Base-by-base conservation (phyloP, 2,888 invertebrate genomes). In the Phalera bucephala region DNA sequence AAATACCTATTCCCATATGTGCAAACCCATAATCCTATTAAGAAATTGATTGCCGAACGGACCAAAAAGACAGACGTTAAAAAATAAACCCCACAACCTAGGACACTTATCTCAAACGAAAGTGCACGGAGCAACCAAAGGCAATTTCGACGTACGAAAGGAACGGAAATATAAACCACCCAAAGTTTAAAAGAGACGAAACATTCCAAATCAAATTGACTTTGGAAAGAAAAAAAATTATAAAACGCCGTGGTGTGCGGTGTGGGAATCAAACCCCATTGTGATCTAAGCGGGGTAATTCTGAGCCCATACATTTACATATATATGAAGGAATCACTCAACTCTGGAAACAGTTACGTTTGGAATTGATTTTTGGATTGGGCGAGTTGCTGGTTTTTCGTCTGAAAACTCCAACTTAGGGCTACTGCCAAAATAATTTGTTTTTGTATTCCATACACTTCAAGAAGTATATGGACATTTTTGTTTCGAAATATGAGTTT, bases 291-390 rank as follows among this genome's bases (percentile, higher is more conserved):
- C 51, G 55, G 58, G 63, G 64, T 65, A 70, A 72, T 70, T 63
- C 57, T 37, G 67, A 58, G 70, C 72, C 72, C 71, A 57, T 55
- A 52, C 69, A 79, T 80, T 80, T 71, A 74, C 79, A 80, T 80
- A 77, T 80, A 80, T 80, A 80, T 80, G 79, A 80, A 75, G 76
- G 61, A 65, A 61, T 62, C 62, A 48, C 53, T 63, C 59, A 47
- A 44, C 43, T 47, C 26, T 33, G 27, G 47, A 37, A 36, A 40
- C 21, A 31, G 15, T 28, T 5, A 10, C 28, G 39, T 40, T 44
- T 52, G 47, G 54, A 54, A 57, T 61, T 59, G 52, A 48, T 51
- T 55, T 55, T 53, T 32, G 36, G 42, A 53, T 52, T 54, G n/a
- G n/a, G n/a, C n/a, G n/a, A n/a, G 10, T n/a, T 17, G 20, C 15